Evolutionary conservation across 2,113 vertebrate species (phyloP).

Genomic region (Genyomyrus donnyi): DNA sequence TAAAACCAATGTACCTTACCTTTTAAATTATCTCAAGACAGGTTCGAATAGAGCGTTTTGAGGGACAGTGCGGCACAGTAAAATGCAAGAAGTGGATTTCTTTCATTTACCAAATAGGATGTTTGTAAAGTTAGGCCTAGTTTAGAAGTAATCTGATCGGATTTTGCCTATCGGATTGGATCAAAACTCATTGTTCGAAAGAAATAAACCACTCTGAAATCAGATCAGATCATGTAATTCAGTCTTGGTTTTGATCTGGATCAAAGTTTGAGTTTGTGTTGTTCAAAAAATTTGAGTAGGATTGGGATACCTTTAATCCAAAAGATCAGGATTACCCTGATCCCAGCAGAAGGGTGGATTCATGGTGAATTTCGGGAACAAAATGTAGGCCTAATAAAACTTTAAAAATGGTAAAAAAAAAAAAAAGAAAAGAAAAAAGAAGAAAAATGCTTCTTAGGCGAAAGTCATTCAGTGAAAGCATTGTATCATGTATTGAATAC

Average conservation of each 20-base stretch:
- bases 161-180: not conserved
- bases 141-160: not conserved
- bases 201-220: not conserved
- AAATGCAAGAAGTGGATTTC: not conserved
- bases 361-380: not conserved
- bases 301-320: not conserved
- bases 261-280: not conserved
- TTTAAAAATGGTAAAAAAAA: not conserved
- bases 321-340: not conserved
- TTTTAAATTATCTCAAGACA: not conserved
- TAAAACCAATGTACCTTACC: not conserved
- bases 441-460: not conserved
- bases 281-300: not conserved
- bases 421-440: not conserved
- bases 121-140: not conserved
- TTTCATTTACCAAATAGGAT: not conserved
- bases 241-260: not conserved
- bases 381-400: not conserved
- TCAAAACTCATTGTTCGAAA: not conserved
- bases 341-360: not conserved
- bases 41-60: not conserved
- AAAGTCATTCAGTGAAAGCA: not conserved
- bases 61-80: not conserved
- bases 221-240: not conserved
- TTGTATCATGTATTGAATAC: not conserved